Conservation (phyloP, 2,797 vertebrate genomes). For the Trematomus bernacchii region DNA sequence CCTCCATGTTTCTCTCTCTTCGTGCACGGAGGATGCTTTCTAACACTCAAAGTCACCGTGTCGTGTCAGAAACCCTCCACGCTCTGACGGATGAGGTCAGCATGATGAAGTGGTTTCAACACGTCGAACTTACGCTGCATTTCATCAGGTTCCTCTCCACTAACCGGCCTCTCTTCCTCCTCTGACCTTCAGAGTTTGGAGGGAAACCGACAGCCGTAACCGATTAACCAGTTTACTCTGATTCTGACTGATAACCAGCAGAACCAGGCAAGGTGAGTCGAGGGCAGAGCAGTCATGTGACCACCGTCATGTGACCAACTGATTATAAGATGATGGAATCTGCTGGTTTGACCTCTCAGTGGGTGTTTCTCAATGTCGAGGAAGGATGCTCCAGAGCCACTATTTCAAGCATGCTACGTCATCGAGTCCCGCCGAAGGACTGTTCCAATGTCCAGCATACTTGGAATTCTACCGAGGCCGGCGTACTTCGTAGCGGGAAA, state of each 20-base stretch:
- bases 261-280: constrained; percentile 37
- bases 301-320: constrained; percentile 24
- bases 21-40: neutral
- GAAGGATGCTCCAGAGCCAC: too few relatives aligned
- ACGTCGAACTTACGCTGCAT: neutral
- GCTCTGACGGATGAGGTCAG: neutral
- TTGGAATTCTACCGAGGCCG: too few relatives aligned
- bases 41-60: neutral
- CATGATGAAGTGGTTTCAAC: neutral
- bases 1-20: neutral
- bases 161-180: neutral
- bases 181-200: constrained; percentile 37
- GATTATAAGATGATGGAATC: constrained; percentile 25
- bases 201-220: constrained; percentile 14
- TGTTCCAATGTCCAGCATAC: too few relatives aligned
- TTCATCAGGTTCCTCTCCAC: constrained; percentile 5
- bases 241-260: constrained; percentile 34
- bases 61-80: neutral
- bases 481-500: too few relatives aligned
- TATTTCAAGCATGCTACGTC: too few relatives aligned
- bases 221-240: constrained; percentile 39
- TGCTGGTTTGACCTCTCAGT: constrained; percentile 2
- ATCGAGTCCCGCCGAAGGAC: too few relatives aligned
- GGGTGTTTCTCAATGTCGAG: too few relatives aligned
- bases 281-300: constrained; percentile 15